Conservation (phyloP, 2,888 invertebrate species). For the Drosophila nr. perissopoda region DNA sequence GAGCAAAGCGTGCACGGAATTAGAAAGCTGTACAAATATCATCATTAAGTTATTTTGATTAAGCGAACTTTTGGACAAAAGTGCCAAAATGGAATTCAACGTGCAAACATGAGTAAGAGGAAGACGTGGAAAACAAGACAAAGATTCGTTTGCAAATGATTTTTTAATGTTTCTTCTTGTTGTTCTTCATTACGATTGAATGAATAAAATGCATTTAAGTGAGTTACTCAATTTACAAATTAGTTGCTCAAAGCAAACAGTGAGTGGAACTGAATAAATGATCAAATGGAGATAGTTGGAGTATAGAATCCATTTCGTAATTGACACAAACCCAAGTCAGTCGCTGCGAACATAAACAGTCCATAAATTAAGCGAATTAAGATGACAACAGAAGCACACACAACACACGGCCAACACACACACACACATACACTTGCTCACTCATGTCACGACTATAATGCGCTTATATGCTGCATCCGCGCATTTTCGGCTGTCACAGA, state of each 20-base stretch:
- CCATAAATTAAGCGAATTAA: conserved; percentile 56
- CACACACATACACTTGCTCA: conserved; percentile 1
- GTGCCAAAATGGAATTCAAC: conserved; percentile 58
- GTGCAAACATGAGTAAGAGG: conserved; percentile 5
- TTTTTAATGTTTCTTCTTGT: conserved; percentile 48
- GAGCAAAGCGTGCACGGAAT: conserved; percentile 29
- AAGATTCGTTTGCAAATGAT: conserved; percentile 29
- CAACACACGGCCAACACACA: conserved; percentile 17
- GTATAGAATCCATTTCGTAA: not conserved
- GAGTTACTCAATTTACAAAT: conserved; percentile 20
- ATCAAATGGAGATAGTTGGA: conserved; percentile 5
- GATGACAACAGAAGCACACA: conserved; percentile 28
- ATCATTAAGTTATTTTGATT: conserved; percentile 81
- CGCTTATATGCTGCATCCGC: conserved; percentile 58
- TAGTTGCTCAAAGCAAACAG: conserved; percentile 6
- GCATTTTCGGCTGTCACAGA: conserved; percentile 49
- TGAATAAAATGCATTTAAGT: conserved; percentile 5
- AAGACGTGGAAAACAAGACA: conserved; percentile 4
- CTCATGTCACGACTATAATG: conserved; percentile 45
- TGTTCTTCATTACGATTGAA: conserved; percentile 3
- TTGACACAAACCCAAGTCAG: conserved; percentile 2
- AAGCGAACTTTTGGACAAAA: conserved; percentile 67
- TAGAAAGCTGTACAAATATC: conserved; percentile 70
- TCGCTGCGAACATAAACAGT: conserved; percentile 31
- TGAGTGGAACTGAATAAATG: conserved; percentile 10